These are phyloP conservation scores for Calliphora vomitoria DNA, from an alignment of 2,888 invertebrate genomes.

Conservation along the genomic window DNA sequence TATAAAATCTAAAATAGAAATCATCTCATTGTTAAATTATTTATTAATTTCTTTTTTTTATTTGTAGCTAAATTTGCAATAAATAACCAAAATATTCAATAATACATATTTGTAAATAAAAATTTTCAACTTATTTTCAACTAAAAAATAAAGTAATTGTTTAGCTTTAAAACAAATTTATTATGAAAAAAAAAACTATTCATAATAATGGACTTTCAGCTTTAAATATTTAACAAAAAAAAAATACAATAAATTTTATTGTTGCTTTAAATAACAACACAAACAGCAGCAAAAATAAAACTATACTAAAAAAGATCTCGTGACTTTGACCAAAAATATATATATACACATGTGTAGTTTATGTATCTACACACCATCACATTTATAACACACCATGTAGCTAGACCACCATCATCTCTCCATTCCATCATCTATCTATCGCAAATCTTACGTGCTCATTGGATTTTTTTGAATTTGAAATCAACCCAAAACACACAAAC, in stretches of 20 bases:
- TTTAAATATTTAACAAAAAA: constrained; percentile 11
- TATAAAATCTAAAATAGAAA: constrained; percentile 29
- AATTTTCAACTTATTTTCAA: constrained; percentile 11
- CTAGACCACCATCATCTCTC: not conserved
- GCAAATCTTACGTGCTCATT: not conserved
- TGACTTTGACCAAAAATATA: constrained; percentile 50
- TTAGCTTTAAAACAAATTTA: constrained; percentile 1
- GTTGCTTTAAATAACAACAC: not conserved
- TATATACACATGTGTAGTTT: too few relatives aligned
- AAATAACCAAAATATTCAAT: constrained; percentile 21
- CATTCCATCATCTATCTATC: not conserved
- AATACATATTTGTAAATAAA: too few relatives aligned
- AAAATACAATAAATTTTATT: constrained; percentile 60
- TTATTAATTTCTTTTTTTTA: too few relatives aligned
- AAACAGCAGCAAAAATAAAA: not conserved
- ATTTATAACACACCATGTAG: not conserved
- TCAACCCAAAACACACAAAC: not conserved
- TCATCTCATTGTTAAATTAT: not conserved
- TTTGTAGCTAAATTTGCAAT: not conserved
- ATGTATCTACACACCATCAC: not conserved
- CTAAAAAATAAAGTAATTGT: constrained; percentile 12
- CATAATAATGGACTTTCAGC: constrained; percentile 68
- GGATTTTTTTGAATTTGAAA: constrained; percentile 17
- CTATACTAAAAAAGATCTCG: constrained; percentile 57
- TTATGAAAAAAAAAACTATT: constrained; percentile 29